phyloP scores from a whole-genome alignment of 2,888 invertebrate species.

The Drosophila neutralis region DNA sequence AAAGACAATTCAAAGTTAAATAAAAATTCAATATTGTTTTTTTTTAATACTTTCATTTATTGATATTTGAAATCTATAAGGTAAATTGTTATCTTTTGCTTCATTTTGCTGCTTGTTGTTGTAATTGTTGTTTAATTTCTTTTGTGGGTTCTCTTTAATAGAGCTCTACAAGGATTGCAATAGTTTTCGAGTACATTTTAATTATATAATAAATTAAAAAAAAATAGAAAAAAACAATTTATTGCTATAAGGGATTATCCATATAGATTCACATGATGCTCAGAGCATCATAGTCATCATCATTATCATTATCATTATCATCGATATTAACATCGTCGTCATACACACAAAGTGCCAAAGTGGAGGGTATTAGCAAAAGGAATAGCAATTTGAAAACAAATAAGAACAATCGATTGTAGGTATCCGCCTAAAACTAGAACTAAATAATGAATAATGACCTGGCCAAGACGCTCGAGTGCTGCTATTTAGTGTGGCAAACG shows the following conservation, averaged over 20 bases:
- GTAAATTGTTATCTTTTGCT: conserved; percentile 58
- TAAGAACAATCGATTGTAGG: conserved; percentile 71
- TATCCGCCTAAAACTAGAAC: conserved; percentile 70
- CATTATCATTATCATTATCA: conserved; percentile 25
- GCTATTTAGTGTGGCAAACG: conserved; percentile 62
- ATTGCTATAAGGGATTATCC: conserved; percentile 45
- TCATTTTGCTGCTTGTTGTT: conserved; percentile 49
- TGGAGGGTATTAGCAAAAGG: conserved; percentile 66
- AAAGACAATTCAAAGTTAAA: conserved; percentile 2
- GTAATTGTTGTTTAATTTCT: conserved; percentile 34
- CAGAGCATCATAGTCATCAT: conserved; percentile 63
- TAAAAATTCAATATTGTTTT: neutral
- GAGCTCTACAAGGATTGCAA: conserved; percentile 65
- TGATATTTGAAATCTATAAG: conserved; percentile 64
- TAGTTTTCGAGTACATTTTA: conserved; percentile 55
- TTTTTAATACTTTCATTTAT: conserved; percentile 50
- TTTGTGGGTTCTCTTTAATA: conserved; percentile 51
- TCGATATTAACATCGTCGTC: conserved; percentile 36
- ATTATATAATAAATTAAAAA: conserved; percentile 38
- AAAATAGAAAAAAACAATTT: conserved; percentile 37
- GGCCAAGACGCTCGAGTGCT: conserved; percentile 52
- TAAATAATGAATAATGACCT: conserved; percentile 65
- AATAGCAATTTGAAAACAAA: conserved; percentile 69
- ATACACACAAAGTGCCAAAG: conserved; percentile 65
- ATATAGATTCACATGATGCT: conserved; percentile 64